Evolutionary conservation across 2,888 invertebrate species (phyloP).

Genomic region (Ophion costatus): DNA sequence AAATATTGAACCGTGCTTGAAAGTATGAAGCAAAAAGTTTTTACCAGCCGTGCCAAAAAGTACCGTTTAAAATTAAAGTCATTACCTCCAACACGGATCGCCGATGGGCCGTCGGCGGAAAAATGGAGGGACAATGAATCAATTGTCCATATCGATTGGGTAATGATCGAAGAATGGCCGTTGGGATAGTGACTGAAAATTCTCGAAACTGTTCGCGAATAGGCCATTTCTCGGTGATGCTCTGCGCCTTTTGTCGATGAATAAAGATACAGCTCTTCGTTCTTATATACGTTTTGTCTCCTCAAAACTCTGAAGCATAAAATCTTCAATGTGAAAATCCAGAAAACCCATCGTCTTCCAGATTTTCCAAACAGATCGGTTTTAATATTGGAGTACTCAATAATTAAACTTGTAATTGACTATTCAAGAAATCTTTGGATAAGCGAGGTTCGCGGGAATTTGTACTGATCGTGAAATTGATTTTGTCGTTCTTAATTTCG

Average conservation of each 20-base stretch:
- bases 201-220: conserved; percentile 43
- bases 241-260: conserved; percentile 3
- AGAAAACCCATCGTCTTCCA: not conserved
- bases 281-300: not conserved
- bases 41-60: not conserved
- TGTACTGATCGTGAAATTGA: not conserved
- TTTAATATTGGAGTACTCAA: not conserved
- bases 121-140: not conserved
- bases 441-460: not conserved
- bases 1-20: not conserved
- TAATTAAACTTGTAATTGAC: not conserved
- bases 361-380: not conserved
- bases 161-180: conserved; percentile 47
- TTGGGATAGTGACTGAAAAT: conserved; percentile 46
- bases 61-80: not conserved
- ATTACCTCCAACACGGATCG: too few relatives aligned
- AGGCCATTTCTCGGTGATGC: conserved; percentile 48
- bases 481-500: not conserved
- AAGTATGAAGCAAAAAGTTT: not conserved
- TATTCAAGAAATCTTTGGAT: not conserved
- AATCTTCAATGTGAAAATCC: not conserved
- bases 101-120: not conserved
- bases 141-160: not conserved
- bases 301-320: conserved; percentile 6
- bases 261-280: not conserved